phyloP scores from a whole-genome alignment of 2,888 invertebrate genomes.

The Stramonita haemastoma region DNA sequence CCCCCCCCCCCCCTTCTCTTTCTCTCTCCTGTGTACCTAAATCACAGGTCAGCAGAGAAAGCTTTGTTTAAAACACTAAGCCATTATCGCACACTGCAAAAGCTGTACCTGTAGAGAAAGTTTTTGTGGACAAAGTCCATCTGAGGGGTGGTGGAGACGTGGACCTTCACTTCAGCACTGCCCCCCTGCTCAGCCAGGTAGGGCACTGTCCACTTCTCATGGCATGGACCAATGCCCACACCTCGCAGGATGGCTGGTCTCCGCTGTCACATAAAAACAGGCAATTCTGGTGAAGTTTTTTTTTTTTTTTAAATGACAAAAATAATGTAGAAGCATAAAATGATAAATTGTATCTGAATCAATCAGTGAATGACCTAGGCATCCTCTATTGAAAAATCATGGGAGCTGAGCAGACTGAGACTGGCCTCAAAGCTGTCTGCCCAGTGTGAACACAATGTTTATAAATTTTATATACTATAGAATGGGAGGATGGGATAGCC shows the following conservation, averaged over 20 bases:
- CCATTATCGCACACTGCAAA: no score
- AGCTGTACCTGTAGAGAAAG: conserved; percentile 78
- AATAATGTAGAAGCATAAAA: neutral
- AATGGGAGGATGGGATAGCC: no score
- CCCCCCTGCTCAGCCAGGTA: conserved; percentile 77
- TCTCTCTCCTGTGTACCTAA: no score
- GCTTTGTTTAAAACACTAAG: no score
- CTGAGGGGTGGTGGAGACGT: conserved; percentile 77
- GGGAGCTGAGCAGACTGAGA: neutral
- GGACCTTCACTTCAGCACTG: conserved; percentile 78
- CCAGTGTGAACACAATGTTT: no score
- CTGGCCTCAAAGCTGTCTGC: conserved; percentile 3
- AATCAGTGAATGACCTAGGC: no score
- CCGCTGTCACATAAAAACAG: conserved; percentile 60
- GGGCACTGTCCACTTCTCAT: conserved; percentile 78
- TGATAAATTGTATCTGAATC: neutral
- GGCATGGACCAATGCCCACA: conserved; percentile 78
- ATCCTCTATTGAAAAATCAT: no score
- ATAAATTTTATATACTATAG: no score
- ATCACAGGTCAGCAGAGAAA: no score
- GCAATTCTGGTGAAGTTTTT: neutral
- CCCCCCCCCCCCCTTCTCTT: no score
- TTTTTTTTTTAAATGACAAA: no score
- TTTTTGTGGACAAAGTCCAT: conserved; percentile 80
- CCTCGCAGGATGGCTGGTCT: conserved; percentile 78